Conservation (phyloP, 2,113 vertebrate genomes). For the Chiloscyllium plagiosum region DNA sequence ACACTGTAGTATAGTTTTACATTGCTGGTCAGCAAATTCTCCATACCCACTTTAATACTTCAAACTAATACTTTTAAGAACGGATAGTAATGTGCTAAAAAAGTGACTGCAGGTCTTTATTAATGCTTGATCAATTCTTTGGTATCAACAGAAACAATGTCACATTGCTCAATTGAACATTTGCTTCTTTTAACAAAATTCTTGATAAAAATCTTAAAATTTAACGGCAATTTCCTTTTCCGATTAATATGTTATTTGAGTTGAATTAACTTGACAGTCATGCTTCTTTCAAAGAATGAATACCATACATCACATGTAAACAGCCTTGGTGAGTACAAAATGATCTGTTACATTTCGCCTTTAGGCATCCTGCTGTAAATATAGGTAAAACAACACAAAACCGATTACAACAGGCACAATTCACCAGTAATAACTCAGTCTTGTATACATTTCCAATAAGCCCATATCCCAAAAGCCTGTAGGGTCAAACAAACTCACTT, state of each 20-base stretch:
- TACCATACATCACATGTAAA: conserved; percentile 23
- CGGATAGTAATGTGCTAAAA: too few species aligned
- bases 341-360: conserved; percentile 25
- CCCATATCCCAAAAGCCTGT: not conserved
- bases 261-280: conserved; percentile 19
- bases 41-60: not conserved
- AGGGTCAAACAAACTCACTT: conserved; percentile 34
- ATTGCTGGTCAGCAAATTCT: not conserved
- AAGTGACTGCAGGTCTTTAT: not conserved
- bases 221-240: not conserved
- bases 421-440: conserved; percentile 22
- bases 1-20: not conserved
- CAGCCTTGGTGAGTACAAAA: conserved; percentile 13
- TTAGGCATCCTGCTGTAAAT: not conserved
- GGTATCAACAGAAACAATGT: not conserved
- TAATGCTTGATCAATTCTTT: not conserved
- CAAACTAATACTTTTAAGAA: not conserved
- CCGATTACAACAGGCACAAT: conserved; percentile 11
- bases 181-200: not conserved
- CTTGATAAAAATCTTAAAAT: not conserved
- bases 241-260: not conserved
- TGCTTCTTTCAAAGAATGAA: conserved; percentile 27
- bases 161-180: not conserved
- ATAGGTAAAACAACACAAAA: not conserved
- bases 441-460: not conserved